Percentiles rank a stretch among this genome's conserved stretches.
These are phyloP conservation scores for Danio tinwini DNA, from an alignment of 2,797 vertebrate genomes.

Conservation along the genomic window DNA sequence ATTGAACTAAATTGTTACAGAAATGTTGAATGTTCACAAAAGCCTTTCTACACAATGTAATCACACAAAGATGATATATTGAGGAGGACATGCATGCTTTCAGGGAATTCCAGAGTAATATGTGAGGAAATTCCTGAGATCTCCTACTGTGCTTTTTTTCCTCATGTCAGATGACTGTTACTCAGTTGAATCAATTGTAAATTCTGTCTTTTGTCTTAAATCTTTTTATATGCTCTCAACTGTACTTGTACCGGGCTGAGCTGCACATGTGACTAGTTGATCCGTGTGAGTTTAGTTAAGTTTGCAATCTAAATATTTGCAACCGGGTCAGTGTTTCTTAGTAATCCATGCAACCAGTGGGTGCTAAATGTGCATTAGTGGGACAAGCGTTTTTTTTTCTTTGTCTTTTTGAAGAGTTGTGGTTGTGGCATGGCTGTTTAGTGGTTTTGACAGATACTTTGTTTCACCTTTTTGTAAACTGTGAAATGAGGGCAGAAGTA, in stretches of 20 bases:
- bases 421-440: slow-evolving; percentile 6
- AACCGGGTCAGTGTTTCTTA: neutral
- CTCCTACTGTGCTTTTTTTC: neutral
- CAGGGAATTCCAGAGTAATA: neutral
- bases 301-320: neutral
- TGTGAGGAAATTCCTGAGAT: neutral
- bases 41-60: neutral
- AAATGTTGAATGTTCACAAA: too few relatives aligned
- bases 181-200: neutral
- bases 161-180: neutral
- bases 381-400: too few relatives aligned
- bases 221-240: neutral
- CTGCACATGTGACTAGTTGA: neutral
- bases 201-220: neutral
- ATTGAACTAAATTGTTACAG: too few relatives aligned
- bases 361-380: neutral
- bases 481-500: slow-evolving; percentile 8
- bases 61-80: slow-evolving; percentile 4
- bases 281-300: neutral
- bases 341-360: neutral
- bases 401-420: slow-evolving; percentile 1
- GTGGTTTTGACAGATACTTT: neutral
- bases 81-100: neutral
- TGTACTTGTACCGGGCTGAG: neutral
- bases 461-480: neutral